phyloP scores from a whole-genome alignment of 2,113 vertebrate genomes.

The Tyrannus savana region DNA sequence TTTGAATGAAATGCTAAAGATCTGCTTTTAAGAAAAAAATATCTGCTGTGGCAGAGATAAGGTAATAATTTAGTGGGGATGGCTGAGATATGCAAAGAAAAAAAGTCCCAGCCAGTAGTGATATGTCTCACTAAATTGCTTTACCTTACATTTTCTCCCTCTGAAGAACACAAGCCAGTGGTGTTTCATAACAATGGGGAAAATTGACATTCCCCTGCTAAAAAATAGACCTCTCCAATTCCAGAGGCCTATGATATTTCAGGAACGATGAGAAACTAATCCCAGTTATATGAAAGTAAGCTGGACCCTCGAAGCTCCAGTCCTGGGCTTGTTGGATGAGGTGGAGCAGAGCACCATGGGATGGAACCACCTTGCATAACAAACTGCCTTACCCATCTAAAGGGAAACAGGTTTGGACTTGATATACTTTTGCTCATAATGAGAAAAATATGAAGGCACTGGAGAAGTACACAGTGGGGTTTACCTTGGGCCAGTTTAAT shows the following conservation, averaged over 20 bases:
- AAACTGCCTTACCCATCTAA: conserved; percentile 2
- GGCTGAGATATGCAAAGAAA: neutral
- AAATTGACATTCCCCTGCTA: neutral
- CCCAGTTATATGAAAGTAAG: neutral
- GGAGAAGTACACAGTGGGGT: neutral
- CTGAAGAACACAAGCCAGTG: neutral
- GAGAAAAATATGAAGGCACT: conserved; percentile 35
- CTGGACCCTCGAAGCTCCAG: neutral
- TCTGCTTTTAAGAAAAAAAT: neutral
- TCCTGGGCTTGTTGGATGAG: neutral
- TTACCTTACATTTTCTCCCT: neutral
- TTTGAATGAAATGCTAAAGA: neutral
- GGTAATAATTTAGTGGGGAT: neutral
- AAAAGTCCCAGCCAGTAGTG: neutral
- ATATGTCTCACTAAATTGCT: neutral
- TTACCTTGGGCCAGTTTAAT: conserved; percentile 65
- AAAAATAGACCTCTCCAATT: neutral
- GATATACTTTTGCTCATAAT: neutral
- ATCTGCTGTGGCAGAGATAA: neutral
- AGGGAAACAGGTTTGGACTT: neutral
- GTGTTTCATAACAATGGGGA: neutral
- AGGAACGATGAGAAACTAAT: neutral
- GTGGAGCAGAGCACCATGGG: neutral
- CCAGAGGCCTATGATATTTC: neutral
- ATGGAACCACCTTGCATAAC: conserved; percentile 29